Conservation (phyloP, 1,140 invertebrate species). For the Paralvinella palmiformis region DNA sequence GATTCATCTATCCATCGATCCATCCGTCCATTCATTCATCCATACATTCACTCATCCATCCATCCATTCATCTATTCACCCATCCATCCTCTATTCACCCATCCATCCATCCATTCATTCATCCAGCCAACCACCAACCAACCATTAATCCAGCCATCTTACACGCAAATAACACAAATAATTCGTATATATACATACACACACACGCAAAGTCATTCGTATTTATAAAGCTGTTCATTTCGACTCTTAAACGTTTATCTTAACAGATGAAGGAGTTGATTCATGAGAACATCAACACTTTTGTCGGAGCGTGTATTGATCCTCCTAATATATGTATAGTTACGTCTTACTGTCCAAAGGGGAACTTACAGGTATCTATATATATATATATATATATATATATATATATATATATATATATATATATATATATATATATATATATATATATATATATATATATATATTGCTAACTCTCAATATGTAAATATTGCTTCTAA, state of each 20-base stretch:
- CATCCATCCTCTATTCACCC: too few species aligned
- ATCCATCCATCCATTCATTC: too few species aligned
- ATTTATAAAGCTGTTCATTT: background rate
- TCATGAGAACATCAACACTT: slow-evolving; percentile 86
- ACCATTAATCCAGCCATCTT: background rate
- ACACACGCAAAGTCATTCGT: too few species aligned
- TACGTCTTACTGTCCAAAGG: slow-evolving; percentile 67
- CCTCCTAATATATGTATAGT: slow-evolving; percentile 64
- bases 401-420: too few species aligned
- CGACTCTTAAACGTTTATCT: background rate
- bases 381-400: background rate
- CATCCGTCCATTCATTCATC: background rate
- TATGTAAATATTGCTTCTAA: too few species aligned
- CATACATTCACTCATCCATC: background rate
- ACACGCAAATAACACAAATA: too few species aligned
- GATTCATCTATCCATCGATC: background rate
- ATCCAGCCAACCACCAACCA: too few species aligned
- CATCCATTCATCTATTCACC: too few species aligned
- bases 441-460: too few species aligned
- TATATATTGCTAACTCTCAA: too few species aligned
- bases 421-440: too few species aligned
- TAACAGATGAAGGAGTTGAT: slow-evolving; percentile 83
- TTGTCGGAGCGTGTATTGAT: slow-evolving; percentile 77
- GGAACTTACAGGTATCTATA: slow-evolving; percentile 49
- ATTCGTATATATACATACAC: too few species aligned